Base-by-base conservation (phyloP, 2,797 vertebrate genomes). In the Leuciscus waleckii region DNA sequence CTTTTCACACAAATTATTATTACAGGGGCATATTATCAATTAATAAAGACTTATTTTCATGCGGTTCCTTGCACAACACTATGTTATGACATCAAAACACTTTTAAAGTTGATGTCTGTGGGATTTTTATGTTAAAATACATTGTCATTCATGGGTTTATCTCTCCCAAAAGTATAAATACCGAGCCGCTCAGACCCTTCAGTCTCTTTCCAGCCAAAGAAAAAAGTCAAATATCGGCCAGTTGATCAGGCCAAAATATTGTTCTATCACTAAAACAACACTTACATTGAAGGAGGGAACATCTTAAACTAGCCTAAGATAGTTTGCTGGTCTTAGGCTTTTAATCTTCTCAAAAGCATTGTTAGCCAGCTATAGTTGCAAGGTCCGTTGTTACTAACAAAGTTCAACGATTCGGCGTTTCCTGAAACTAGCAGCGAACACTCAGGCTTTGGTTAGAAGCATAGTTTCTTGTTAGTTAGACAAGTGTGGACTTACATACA, bases 1-100 rank as follows among this genome's bases (percentile, higher is more conserved):
- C 41, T 46, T 71, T 71, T 71, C 14, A 46, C n/a, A 29, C 39
- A 70, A 43, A 26, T 70, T 16, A 61, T 63, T n/a, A 73, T 73
- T 29, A 29, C n/a, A 29, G 17, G 14, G n/a, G 9, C 14, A 32
- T 0, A 19, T 49, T 29, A 29, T 73, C 43, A 8, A 46, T 73
- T 29, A 73, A 29, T 9, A 1, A 17, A 73, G 41, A 46, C n/a
- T 73, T 76, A 76, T 54, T n/a, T 76, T 76, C 3, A 7, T 32
- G 54, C 4, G 1, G 19, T 13, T 23, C 3, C 1, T 54, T 14
- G 46, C 19, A 37, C 73, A 37, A 35, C 4, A 35, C 29, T 23
- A 14, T 35, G 5, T 54, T 7, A 10, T 19, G 41, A 43, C 7
- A n/a, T 71, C 46, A 43, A 71, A 26, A 26, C 39, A 8, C 11